phyloP scores from a whole-genome alignment of 2,113 vertebrate genomes.

The Marmota monax region DNA sequence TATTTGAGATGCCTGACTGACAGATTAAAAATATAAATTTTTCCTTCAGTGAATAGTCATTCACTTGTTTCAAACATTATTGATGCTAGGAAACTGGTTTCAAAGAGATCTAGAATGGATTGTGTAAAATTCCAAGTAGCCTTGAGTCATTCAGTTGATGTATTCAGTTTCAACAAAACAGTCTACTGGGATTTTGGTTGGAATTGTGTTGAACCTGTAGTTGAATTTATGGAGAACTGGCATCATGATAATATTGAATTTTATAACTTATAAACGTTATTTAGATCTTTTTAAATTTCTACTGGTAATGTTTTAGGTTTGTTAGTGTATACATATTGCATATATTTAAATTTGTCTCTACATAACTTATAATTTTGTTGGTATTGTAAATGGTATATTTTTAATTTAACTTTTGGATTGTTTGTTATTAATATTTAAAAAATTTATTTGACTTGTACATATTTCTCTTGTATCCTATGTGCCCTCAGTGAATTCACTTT shows the following conservation, averaged over 20 bases:
- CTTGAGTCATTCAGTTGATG: neutral
- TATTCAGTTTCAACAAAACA: neutral
- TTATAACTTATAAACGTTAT: neutral
- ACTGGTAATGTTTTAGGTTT: neutral
- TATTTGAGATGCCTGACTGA: neutral
- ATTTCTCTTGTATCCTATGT: slow-evolving; percentile 3
- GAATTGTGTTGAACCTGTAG: neutral
- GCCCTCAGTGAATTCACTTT: neutral
- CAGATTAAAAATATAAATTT: neutral
- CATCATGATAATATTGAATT: neutral
- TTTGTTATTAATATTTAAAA: neutral
- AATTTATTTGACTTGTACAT: neutral
- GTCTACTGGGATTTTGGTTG: neutral
- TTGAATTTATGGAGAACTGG: neutral
- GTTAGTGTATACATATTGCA: neutral
- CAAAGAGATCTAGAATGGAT: neutral
- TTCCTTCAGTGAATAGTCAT: neutral
- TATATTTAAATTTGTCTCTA: slow-evolving; percentile 25
- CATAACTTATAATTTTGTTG: neutral
- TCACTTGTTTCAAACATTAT: neutral
- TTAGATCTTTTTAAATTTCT: slow-evolving; percentile 1
- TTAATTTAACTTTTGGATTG: slow-evolving; percentile 5
- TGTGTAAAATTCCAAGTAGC: neutral
- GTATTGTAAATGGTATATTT: neutral
- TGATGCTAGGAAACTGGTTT: neutral